Evolutionary conservation across 2,113 vertebrate species (phyloP).

Genomic region (Peromyscus polionotus): DNA sequence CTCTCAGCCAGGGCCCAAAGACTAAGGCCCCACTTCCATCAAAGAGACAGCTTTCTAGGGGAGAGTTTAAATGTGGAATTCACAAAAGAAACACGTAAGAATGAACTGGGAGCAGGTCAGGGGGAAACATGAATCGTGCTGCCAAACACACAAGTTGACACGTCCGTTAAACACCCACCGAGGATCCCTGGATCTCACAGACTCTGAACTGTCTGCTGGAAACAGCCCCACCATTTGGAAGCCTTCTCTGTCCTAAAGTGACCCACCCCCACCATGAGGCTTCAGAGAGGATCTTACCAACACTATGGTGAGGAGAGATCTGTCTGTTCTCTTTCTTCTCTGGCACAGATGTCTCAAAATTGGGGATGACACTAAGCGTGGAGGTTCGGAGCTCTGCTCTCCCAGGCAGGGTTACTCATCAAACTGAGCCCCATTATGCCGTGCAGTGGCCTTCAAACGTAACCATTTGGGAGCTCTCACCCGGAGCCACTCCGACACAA

Average conservation of each 20-base stretch:
- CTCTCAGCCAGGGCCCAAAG: not conserved
- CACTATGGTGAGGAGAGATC: not conserved
- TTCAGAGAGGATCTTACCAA: not conserved
- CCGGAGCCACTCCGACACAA: no score
- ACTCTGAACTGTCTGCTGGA: accelerated
- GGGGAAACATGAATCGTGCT: not conserved
- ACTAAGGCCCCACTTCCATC: not conserved
- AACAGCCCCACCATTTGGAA: not conserved
- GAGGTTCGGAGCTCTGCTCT: not conserved
- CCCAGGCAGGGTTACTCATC: not conserved
- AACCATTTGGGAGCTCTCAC: not conserved
- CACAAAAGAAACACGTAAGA: not conserved
- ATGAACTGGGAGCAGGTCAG: not conserved
- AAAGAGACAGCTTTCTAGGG: not conserved
- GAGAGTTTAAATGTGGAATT: not conserved
- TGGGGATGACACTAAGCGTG: accelerated
- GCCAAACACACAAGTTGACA: accelerated
- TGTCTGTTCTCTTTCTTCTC: not conserved
- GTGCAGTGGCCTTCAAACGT: not conserved
- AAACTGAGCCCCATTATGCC: not conserved
- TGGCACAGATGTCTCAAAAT: not conserved
- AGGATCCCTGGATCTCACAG: no score
- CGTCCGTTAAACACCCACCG: not conserved
- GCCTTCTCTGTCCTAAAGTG: not conserved
- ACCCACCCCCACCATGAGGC: accelerated